Conservation (phyloP, 2,797 vertebrate species). For the Eurystomus glaucurus region DNA sequence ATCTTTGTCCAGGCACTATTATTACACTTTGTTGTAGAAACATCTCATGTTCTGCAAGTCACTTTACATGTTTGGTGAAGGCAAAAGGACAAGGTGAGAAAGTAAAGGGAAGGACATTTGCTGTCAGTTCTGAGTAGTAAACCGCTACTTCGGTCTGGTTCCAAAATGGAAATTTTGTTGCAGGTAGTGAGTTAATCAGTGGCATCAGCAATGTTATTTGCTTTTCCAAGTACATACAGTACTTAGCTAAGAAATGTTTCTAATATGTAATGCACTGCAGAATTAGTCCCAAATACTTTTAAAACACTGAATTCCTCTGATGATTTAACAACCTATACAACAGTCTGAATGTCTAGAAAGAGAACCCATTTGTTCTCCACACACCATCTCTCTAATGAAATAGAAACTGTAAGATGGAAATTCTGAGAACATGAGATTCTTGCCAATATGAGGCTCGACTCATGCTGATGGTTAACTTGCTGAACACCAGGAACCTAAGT, state of each 20-base stretch:
- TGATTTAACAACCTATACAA: constrained; percentile 52
- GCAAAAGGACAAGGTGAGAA: not conserved
- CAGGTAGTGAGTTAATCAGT: not conserved
- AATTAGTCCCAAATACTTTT: constrained; percentile 10
- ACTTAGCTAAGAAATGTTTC: constrained; percentile 24
- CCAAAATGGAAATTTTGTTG: not conserved
- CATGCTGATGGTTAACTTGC: constrained; percentile 67
- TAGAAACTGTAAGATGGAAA: constrained; percentile 72
- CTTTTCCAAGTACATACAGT: constrained; percentile 1
- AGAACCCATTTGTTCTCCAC: constrained; percentile 50
- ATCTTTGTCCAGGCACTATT: not conserved
- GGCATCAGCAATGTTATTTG: not conserved
- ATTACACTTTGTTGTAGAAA: not conserved
- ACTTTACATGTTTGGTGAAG: not conserved
- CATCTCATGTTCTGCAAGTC: not conserved
- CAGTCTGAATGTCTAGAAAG: constrained; percentile 45
- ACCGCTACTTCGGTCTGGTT: not conserved
- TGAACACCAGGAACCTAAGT: constrained; percentile 49
- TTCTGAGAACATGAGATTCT: constrained; percentile 66
- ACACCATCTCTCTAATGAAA: constrained; percentile 59
- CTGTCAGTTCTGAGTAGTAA: not conserved
- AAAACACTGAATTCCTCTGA: constrained; percentile 29
- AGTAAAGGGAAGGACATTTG: not conserved
- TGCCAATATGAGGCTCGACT: constrained; percentile 69
- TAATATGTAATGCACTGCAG: not conserved